Evolutionary conservation across 2,797 vertebrate species (phyloP).

Genomic region (Halcyon badia): DNA sequence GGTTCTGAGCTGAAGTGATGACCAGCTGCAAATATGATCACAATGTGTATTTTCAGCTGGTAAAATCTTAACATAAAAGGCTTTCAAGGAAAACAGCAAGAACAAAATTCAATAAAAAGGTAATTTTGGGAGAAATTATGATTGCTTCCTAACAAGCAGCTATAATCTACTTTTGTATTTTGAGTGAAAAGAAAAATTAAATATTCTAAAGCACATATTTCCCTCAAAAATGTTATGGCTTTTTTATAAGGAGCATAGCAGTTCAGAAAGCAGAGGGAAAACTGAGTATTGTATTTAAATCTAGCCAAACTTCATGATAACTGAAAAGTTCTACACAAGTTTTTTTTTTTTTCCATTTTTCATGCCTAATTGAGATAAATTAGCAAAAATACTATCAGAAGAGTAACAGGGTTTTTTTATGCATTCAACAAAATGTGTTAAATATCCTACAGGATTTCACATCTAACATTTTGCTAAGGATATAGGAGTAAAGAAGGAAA

Average conservation of each 20-base stretch:
- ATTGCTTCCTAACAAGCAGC: background rate
- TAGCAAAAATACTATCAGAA: background rate
- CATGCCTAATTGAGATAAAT: background rate
- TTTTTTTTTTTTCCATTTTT: background rate
- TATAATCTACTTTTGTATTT: background rate
- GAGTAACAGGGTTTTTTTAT: background rate
- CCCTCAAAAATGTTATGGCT: background rate
- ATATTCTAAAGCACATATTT: background rate
- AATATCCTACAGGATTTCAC: background rate
- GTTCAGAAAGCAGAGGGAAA: background rate
- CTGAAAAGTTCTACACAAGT: background rate
- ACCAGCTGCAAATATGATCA: conserved; percentile 7
- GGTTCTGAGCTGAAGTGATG: background rate
- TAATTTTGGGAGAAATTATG: background rate
- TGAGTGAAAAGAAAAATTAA: background rate
- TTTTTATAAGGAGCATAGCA: background rate
- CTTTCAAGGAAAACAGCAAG: background rate
- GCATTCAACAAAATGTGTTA: background rate
- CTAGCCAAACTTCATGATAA: background rate
- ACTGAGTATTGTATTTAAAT: background rate
- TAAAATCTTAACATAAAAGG: background rate
- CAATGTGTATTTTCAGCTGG: background rate
- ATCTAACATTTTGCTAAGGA: background rate
- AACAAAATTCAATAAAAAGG: background rate
- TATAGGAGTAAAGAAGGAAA: background rate